phyloP scores from a whole-genome alignment of 1,140 invertebrate species.

The Rhopalosiphum padi region DNA sequence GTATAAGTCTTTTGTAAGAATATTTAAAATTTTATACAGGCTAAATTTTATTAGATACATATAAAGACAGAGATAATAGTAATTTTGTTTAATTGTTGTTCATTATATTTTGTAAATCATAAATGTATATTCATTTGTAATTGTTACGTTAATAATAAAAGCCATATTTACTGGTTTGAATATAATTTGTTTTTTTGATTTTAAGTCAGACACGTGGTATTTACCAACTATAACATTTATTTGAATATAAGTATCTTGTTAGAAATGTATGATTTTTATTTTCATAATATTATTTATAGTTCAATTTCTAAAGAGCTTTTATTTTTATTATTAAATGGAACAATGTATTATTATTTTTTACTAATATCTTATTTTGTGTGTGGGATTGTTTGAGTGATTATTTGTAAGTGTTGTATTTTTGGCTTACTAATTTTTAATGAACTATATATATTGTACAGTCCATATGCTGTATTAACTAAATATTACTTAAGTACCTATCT shows the following conservation, averaged over 20 bases:
- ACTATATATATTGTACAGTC: background rate
- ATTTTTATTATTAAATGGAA: background rate
- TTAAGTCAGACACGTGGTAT: background rate
- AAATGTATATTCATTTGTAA: background rate
- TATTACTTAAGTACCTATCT: background rate
- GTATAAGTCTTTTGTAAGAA: background rate
- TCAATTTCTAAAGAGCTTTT: background rate
- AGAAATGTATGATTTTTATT: background rate
- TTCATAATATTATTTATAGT: background rate
- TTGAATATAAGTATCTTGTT: background rate
- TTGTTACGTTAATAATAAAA: background rate
- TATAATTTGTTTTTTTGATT: background rate
- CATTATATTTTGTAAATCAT: too few species aligned
- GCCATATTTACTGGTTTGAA: background rate
- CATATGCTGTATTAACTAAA: too few species aligned
- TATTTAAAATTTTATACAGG: background rate
- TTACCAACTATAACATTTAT: background rate
- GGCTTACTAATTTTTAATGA: background rate
- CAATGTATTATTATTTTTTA: background rate
- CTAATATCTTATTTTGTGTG: background rate
- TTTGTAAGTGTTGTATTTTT: background rate
- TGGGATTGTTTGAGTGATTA: background rate
- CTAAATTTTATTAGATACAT: too few species aligned
- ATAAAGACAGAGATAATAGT: too few species aligned
- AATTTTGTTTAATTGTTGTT: too few species aligned